Percentiles rank a stretch among this genome's conserved stretches.
These are phyloP conservation scores for Drosophila pseudoananassae DNA, from an alignment of 1,140 invertebrate species.

Conservation along the genomic window DNA sequence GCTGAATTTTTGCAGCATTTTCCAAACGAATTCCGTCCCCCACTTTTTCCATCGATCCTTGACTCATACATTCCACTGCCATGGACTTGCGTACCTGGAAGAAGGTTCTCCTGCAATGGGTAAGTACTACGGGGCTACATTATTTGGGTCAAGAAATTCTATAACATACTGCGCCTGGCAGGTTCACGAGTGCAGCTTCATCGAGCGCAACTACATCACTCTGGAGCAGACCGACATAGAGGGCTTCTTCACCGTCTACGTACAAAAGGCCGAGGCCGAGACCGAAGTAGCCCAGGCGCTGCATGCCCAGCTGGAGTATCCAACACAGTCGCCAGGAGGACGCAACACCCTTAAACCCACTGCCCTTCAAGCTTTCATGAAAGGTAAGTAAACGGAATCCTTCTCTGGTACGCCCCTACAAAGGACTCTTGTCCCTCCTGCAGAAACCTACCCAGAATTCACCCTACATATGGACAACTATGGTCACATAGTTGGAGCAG, in stretches of 20 bases:
- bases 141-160: background rate
- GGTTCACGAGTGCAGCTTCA: slow-evolving; percentile 41
- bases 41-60: too few relatives aligned
- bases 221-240: slow-evolving; percentile 70
- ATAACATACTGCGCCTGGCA: slow-evolving; percentile 1
- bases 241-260: slow-evolving; percentile 55
- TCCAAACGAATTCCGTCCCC: background rate
- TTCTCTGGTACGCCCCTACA: background rate
- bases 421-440: background rate
- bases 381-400: background rate
- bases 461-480: slow-evolving; percentile 18
- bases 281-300: slow-evolving; percentile 17
- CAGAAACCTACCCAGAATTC: slow-evolving; percentile 72
- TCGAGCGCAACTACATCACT: slow-evolving; percentile 3
- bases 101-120: slow-evolving; percentile 71
- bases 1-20: background rate
- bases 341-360: background rate
- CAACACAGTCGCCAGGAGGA: background rate
- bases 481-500: slow-evolving; percentile 31
- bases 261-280: slow-evolving; percentile 9
- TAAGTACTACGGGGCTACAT: too few relatives aligned
- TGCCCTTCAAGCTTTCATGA: slow-evolving; percentile 27
- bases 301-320: slow-evolving; percentile 4
- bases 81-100: slow-evolving; percentile 72
- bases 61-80: background rate